A percentile compares a stretch with the other conserved stretches of the same genome.
Evolutionary conservation across 2,797 vertebrate species (phyloP).

Genomic region (Poecile montanus): DNA sequence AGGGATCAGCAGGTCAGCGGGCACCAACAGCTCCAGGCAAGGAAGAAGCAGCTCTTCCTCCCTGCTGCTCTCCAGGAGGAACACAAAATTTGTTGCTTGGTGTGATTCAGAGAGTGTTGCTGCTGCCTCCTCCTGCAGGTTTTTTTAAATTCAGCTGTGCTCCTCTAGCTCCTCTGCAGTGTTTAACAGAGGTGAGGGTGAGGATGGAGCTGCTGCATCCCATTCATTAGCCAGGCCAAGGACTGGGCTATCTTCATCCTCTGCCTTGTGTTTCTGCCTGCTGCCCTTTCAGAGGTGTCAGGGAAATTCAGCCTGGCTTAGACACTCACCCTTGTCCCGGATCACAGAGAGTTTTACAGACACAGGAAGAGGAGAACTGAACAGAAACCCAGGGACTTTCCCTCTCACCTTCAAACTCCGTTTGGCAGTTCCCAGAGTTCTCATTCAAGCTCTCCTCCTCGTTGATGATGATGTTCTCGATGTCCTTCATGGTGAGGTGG

Average conservation of each 20-base stretch:
- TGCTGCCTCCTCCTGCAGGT: slow-evolving; percentile 29
- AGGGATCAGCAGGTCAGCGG: background rate
- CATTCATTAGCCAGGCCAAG: background rate
- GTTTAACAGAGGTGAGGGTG: background rate
- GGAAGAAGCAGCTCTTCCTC: background rate
- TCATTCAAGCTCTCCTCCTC: slow-evolving; percentile 98
- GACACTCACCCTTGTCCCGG: rapidly evolving
- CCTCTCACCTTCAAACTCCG: slow-evolving; percentile 93
- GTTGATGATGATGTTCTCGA: slow-evolving; percentile 98
- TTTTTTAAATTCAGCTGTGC: slow-evolving; percentile 32
- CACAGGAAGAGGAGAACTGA: background rate
- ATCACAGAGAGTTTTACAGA: background rate
- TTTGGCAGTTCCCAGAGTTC: slow-evolving; percentile 94
- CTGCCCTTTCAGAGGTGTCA: background rate
- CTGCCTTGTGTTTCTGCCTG: background rate
- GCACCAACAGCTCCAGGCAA: slow-evolving; percentile 6
- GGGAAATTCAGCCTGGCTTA: background rate
- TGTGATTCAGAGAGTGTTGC: background rate
- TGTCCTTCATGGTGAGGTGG: slow-evolving; percentile 99
- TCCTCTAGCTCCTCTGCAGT: background rate
- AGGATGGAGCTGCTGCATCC: background rate
- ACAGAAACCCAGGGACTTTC: background rate
- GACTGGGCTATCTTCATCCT: background rate
- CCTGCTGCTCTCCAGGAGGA: background rate
- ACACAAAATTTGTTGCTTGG: background rate